These are phyloP conservation scores for Hozukius guyotensis DNA, from an alignment of 2,797 vertebrate species.

Conservation along the genomic window DNA sequence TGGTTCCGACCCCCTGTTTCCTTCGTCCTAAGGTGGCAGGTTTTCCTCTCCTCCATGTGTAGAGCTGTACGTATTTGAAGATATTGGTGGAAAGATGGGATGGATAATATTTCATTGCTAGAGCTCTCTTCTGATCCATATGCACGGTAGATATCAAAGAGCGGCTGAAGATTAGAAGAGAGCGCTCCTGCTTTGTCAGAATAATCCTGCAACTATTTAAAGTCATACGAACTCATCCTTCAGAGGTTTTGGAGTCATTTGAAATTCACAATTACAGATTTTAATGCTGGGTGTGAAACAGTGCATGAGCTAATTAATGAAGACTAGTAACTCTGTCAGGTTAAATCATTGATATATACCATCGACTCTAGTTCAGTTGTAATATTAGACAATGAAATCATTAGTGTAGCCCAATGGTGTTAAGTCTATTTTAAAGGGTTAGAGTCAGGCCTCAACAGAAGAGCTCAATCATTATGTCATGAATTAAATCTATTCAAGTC, in stretches of 20 bases:
- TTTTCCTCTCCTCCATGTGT: constrained; percentile 11
- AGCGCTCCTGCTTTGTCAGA: constrained; percentile 46
- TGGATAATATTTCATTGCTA: constrained; percentile 46
- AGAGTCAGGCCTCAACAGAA: too few species aligned
- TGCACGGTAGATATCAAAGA: constrained; percentile 55
- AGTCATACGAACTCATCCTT: constrained; percentile 26
- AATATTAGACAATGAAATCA: not conserved
- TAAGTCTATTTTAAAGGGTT: not conserved
- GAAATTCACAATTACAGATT: constrained; percentile 35
- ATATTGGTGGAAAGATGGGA: constrained; percentile 41
- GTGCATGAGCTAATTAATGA: not conserved
- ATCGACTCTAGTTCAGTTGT: not conserved
- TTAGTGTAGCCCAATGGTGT: not conserved
- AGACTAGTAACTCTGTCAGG: not conserved
- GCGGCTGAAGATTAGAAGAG: constrained; percentile 48
- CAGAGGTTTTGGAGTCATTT: constrained; percentile 8
- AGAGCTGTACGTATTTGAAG: constrained; percentile 1
- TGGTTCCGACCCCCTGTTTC: not conserved
- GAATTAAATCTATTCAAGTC: not conserved
- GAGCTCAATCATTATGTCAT: not conserved
- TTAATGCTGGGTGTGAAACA: not conserved
- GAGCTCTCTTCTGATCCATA: constrained; percentile 45
- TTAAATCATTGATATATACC: constrained; percentile 10
- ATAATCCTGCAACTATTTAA: constrained; percentile 50
- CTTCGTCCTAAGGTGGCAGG: constrained; percentile 12